Conservation (phyloP, 2,113 vertebrate species). For the Melospiza melodia region DNA sequence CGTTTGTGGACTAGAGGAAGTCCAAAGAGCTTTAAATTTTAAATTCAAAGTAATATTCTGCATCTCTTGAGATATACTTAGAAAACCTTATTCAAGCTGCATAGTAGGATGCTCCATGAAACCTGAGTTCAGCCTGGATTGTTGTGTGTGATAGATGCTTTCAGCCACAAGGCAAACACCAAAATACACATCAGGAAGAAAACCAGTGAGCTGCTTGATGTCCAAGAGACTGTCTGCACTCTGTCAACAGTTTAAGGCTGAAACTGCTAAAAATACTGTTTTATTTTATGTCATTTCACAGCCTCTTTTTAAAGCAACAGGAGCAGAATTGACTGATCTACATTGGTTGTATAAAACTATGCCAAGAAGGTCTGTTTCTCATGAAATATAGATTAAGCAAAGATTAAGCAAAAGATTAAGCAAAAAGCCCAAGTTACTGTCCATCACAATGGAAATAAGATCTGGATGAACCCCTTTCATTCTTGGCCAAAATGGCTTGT, state of each 20-base stretch:
- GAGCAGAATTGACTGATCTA: not conserved
- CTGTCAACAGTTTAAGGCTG: not conserved
- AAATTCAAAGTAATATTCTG: not conserved
- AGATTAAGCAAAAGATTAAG: not conserved
- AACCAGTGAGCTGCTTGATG: not conserved
- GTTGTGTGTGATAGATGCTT: not conserved
- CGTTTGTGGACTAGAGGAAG: not conserved
- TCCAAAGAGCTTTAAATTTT: not conserved
- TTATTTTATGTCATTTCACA: not conserved
- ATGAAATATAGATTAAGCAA: not conserved
- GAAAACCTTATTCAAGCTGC: not conserved
- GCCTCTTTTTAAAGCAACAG: constrained; percentile 4
- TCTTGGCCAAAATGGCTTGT: not conserved
- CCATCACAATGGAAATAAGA: not conserved
- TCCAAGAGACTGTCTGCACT: constrained; percentile 13
- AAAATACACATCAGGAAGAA: not conserved
- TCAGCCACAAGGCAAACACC: not conserved
- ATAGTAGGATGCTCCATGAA: not conserved
- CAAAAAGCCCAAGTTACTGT: not conserved
- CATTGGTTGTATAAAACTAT: not conserved
- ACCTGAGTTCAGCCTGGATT: not conserved
- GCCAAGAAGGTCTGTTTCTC: not conserved
- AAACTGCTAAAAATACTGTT: constrained; percentile 29
- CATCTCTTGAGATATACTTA: not conserved
- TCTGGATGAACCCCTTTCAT: not conserved